Evolutionary conservation across 1,140 invertebrate genomes (phyloP).

Genomic region (Holotrichia oblita): DNA sequence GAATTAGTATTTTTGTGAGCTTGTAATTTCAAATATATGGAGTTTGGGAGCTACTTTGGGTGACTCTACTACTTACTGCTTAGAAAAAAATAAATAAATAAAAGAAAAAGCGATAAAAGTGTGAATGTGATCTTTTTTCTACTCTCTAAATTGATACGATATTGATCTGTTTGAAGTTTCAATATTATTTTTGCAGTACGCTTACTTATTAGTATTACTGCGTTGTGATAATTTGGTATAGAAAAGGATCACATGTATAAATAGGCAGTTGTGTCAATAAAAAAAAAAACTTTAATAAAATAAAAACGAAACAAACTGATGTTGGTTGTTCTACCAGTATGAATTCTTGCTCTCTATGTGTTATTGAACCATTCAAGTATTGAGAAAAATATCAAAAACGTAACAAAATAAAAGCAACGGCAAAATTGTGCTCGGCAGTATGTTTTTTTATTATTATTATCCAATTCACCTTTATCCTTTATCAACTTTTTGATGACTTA

Average conservation of each 20-base stretch:
- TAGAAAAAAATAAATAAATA: too few relatives aligned
- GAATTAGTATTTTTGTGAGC: slow-evolving; percentile 21
- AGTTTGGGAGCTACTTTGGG: slow-evolving; percentile 22
- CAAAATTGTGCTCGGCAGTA: slow-evolving; percentile 23
- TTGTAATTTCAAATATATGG: neutral
- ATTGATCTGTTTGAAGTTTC: neutral
- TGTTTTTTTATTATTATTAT: slow-evolving; percentile 5
- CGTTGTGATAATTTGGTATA: slow-evolving; percentile 35
- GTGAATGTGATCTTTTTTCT: slow-evolving; percentile 39
- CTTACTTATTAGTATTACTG: neutral
- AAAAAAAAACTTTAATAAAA: too few relatives aligned
- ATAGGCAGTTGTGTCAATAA: slow-evolving; percentile 39
- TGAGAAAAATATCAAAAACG: slow-evolving; percentile 44
- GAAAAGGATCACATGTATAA: slow-evolving; percentile 28
- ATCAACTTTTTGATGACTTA: too few relatives aligned
- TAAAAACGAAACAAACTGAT: slow-evolving; percentile 25
- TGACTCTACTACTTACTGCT: slow-evolving; percentile 18
- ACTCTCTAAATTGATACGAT: neutral
- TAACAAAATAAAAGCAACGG: slow-evolving; percentile 43
- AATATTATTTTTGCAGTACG: slow-evolving; percentile 1
- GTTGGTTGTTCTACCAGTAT: slow-evolving; percentile 33
- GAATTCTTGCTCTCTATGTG: slow-evolving; percentile 46
- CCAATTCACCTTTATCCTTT: neutral
- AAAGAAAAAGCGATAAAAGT: slow-evolving; percentile 23
- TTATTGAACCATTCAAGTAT: slow-evolving; percentile 44